Percentiles rank a stretch among this genome's conserved stretches.
Conservation (phyloP, 2,888 invertebrate genomes). For the Reticulitermes lucifugus region DNA sequence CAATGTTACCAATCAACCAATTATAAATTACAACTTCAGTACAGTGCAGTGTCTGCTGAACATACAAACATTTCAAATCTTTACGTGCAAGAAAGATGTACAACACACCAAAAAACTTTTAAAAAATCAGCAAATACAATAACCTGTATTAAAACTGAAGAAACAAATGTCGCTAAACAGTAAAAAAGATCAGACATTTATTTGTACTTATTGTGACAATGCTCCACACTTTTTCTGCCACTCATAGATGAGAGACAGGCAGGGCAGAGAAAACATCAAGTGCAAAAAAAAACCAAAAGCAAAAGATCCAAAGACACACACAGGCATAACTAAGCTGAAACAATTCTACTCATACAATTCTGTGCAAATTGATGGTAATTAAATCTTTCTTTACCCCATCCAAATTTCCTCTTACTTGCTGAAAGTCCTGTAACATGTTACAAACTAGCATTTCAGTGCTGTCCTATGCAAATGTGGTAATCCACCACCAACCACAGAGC, state of each 20-base stretch:
- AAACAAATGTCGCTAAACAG: no score
- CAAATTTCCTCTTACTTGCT: constrained; percentile 65
- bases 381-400: constrained; percentile 64
- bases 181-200: no score
- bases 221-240: not conserved
- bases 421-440: constrained; percentile 65
- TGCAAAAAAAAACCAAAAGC: not conserved
- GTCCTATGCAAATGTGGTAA: not conserved
- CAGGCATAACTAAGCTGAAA: not conserved
- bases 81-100: no score
- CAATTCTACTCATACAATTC: not conserved
- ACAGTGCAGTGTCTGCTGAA: not conserved
- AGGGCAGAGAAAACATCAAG: constrained; percentile 5
- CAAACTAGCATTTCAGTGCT: constrained; percentile 12
- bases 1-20: no score
- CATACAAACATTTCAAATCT: not conserved
- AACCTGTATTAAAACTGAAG: no score
- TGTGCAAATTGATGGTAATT: not conserved
- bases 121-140: no score
- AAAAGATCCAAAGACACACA: constrained; percentile 6
- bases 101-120: not conserved
- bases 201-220: constrained; percentile 14
- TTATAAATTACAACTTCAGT: no score
- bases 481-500: no score
- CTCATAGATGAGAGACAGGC: constrained; percentile 6